Base-by-base conservation (phyloP, 1,140 invertebrate species). In the Pogonomyrmex barbatus region DNA sequence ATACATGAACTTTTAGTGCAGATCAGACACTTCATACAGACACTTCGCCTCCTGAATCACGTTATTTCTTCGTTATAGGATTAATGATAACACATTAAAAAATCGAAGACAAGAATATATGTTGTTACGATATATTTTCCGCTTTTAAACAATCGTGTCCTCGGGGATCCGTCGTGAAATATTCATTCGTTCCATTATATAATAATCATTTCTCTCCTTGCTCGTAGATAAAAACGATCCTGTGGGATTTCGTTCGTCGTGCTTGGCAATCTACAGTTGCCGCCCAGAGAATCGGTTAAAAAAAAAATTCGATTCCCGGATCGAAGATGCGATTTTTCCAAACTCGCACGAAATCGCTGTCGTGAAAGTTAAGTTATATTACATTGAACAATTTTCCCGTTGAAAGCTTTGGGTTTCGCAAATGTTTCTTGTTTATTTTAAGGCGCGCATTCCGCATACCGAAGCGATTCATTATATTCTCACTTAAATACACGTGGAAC, bases 1-100 rank as follows among this genome's bases (percentile, higher is more conserved):
- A 94, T 94, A 93, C 92, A 93, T 93, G 87, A 93, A 92, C 92
- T 93, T 92, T 93, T 92, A 92, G 91, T 94, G 90, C 92, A 94
- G 87, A 84, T 93, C 87, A 93, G 91, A 94, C 91, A 93, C n/a
- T n/a, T 91, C 89, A 87, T 87, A 78, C 79, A 77, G 83, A 87
- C 90, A 87, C 85, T 90, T 87, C 24, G 24, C 24, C 56, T 67
- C 47, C 83, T 78, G 52, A 79, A 85, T 75, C 79, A 77, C 70
- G 47, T 24, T 24, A 65, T 75, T 81, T 86, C 30, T 71, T 89
- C 75, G 24, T 77, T 62, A 5, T 24, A 63, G 56, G 47, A 79
- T 1, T 65, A 14, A 4, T 70, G 65, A 70, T 52, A 81, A 9
- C 58, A 50, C 70, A 63, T 90, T 33, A 33, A 68, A 90, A 76